Conservation (phyloP, 1,140 invertebrate genomes). For the Tribolium madens region DNA sequence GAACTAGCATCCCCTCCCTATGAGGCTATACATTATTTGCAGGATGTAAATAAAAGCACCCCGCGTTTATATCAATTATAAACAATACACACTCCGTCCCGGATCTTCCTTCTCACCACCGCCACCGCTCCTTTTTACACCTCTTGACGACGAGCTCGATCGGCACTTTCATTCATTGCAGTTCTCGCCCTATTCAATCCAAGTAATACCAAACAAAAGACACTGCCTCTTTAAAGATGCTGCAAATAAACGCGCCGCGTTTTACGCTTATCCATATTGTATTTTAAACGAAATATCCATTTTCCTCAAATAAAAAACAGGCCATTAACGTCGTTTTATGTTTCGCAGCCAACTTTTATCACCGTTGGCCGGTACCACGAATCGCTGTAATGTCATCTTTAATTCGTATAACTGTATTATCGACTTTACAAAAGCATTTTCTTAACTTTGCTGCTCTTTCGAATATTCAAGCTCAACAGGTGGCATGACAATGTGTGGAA, state of each 20-base stretch:
- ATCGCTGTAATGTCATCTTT: conserved; percentile 33
- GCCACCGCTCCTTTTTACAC: conserved; percentile 30
- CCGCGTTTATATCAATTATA: conserved; percentile 35
- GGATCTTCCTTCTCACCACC: conserved; percentile 28
- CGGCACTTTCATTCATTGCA: conserved; percentile 35
- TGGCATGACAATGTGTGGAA: conserved; percentile 27
- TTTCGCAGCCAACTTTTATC: conserved; percentile 22
- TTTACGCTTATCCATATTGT: conserved; percentile 37
- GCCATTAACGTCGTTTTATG: conserved; percentile 36
- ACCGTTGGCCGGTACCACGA: conserved; percentile 25
- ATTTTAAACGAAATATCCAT: conserved; percentile 37
- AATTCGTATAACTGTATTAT: conserved; percentile 35
- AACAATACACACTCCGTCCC: conserved; percentile 31
- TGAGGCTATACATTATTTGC: conserved; percentile 25
- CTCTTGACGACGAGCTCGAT: conserved; percentile 24
- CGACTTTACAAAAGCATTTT: conserved; percentile 32
- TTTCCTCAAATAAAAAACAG: conserved; percentile 26
- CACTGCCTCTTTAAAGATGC: conserved; percentile 19
- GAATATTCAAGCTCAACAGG: conserved; percentile 34
- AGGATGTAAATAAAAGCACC: conserved; percentile 35
- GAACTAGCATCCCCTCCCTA: conserved; percentile 21
- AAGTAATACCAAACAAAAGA: conserved; percentile 30
- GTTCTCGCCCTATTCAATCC: conserved; percentile 13
- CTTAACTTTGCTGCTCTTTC: conserved; percentile 22
- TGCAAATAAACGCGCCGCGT: conserved; percentile 32